phyloP scores from a whole-genome alignment of 1,140 invertebrate species.

The Cardiocondyla obscurior region DNA sequence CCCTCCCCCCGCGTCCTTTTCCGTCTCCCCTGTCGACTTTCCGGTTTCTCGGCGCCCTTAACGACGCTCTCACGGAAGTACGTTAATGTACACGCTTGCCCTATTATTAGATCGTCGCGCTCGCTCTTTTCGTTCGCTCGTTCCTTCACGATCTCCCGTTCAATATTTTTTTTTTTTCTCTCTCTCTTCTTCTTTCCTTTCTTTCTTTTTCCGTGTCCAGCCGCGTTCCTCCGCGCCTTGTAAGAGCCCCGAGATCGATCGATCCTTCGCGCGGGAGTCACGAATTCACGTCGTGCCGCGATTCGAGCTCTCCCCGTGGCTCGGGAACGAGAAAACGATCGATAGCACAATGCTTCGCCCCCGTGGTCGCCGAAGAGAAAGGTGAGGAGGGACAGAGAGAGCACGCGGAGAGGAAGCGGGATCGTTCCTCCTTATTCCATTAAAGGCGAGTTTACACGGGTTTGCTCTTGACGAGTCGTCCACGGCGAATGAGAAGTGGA shows the following conservation, averaged over 20 bases:
- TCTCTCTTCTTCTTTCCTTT: too few species aligned
- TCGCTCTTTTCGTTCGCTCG: background rate
- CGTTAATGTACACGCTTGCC: constrained; percentile 63
- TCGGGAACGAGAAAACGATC: constrained; percentile 72
- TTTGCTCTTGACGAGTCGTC: constrained; percentile 27
- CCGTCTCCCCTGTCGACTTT: constrained; percentile 59
- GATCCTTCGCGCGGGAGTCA: constrained; percentile 59
- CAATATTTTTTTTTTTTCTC: too few species aligned
- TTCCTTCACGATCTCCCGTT: background rate
- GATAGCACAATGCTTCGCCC: constrained; percentile 73
- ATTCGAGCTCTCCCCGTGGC: constrained; percentile 51
- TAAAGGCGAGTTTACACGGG: constrained; percentile 47
- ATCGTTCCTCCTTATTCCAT: constrained; percentile 35
- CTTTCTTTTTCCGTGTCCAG: constrained; percentile 12
- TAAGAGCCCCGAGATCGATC: constrained; percentile 56
- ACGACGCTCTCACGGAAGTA: constrained; percentile 70
- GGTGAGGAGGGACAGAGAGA: constrained; percentile 37
- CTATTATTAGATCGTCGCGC: constrained; percentile 69
- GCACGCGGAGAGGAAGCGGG: constrained; percentile 27
- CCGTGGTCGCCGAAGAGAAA: constrained; percentile 68
- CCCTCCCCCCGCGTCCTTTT: background rate
- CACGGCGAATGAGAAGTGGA: background rate
- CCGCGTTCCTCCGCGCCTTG: background rate
- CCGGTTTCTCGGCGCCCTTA: constrained; percentile 70
- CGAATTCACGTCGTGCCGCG: constrained; percentile 59